These are phyloP conservation scores for Heliothis virescens DNA, from an alignment of 1,140 invertebrate genomes.

Conservation along the genomic window DNA sequence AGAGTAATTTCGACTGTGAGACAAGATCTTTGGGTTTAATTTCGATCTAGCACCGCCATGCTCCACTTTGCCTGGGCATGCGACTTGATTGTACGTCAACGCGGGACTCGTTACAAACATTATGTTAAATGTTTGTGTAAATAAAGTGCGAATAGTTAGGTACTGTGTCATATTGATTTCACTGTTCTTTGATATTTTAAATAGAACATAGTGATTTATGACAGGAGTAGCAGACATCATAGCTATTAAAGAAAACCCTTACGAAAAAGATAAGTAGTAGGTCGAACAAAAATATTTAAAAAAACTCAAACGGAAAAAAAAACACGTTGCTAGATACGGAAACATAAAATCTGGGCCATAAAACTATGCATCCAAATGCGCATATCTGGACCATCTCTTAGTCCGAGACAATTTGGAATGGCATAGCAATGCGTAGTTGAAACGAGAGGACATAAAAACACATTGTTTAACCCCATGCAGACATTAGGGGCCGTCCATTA, in stretches of 20 bases:
- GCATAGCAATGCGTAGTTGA: slow-evolving; percentile 20
- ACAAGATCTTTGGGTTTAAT: slow-evolving; percentile 21
- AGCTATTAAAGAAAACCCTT: not conserved
- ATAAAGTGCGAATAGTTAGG: slow-evolving; percentile 44
- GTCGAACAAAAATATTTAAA: too few relatives aligned
- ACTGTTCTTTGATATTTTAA: slow-evolving; percentile 12
- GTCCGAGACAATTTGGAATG: slow-evolving; percentile 2
- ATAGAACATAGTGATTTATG: slow-evolving; percentile 6
- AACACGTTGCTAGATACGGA: not conserved
- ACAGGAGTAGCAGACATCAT: not conserved
- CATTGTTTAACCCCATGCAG: slow-evolving; percentile 44
- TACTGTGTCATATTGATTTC: slow-evolving; percentile 34
- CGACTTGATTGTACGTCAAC: slow-evolving; percentile 57
- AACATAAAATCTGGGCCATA: not conserved
- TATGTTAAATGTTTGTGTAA: slow-evolving; percentile 56
- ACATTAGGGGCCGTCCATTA: too few relatives aligned
- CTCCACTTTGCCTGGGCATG: slow-evolving; percentile 54
- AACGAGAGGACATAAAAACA: slow-evolving; percentile 42
- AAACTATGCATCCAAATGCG: slow-evolving; percentile 9
- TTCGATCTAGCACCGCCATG: slow-evolving; percentile 29
- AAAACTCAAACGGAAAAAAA: too few relatives aligned
- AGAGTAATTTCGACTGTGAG: slow-evolving; percentile 26
- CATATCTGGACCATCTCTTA: slow-evolving; percentile 23
- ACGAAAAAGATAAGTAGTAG: not conserved
- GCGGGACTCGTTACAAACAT: slow-evolving; percentile 51